Percentiles rank a stretch among this genome's conserved stretches.
phyloP scores from a whole-genome alignment of 2,797 vertebrate genomes.

The Spinus olivaceus region DNA sequence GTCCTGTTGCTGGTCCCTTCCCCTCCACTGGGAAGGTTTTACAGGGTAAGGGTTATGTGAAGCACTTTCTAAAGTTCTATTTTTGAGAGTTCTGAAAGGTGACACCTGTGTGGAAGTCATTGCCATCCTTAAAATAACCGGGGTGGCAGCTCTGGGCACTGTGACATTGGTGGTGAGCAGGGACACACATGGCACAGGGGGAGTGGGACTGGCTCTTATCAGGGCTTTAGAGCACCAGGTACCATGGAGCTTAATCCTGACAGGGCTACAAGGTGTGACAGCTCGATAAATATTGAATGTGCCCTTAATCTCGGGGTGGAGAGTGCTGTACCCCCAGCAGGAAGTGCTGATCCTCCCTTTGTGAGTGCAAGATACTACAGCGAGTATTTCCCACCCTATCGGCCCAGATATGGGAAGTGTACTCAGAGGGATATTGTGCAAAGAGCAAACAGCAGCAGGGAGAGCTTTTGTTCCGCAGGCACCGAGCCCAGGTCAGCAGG shows the following conservation, averaged over 20 bases:
- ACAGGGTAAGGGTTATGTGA: neutral
- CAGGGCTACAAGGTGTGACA: conserved; percentile 13
- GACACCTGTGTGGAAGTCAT: neutral
- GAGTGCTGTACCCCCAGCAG: neutral
- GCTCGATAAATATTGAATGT: conserved; percentile 42
- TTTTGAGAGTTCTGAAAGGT: conserved; percentile 24
- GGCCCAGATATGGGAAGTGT: neutral
- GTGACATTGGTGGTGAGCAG: neutral
- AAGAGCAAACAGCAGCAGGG: neutral
- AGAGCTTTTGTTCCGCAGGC: neutral
- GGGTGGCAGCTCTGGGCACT: neutral
- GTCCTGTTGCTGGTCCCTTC: neutral
- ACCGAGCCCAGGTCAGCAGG: neutral
- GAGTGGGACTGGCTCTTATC: neutral
- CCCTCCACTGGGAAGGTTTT: neutral
- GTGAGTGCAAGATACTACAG: neutral
- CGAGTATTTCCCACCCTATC: neutral
- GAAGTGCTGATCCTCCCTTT: neutral
- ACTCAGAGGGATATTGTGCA: neutral
- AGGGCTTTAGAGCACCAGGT: neutral
- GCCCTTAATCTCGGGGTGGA: conserved; percentile 12
- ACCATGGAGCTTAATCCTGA: neutral
- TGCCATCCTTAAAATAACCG: neutral
- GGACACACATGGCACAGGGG: neutral
- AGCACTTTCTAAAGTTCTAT: neutral